Evolutionary conservation across 2,797 vertebrate species (phyloP), one percentile per base, ranked within the genome.

Genomic region (Rhinogobio ventralis): DNA sequence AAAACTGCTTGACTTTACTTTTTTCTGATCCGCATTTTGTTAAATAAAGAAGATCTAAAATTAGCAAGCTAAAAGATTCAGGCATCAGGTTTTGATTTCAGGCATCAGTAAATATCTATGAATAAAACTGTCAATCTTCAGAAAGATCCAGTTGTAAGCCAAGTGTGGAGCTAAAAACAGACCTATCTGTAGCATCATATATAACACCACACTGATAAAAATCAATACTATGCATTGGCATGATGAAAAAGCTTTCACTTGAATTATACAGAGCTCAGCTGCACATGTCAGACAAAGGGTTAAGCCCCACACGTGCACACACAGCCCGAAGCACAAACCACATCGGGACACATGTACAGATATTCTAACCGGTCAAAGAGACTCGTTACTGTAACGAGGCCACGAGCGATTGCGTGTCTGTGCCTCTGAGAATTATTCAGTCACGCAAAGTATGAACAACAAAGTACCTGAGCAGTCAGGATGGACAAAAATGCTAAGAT

Each of bases 161-260:
- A 79, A 71, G 46, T 0, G 19, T 69, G 30, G 42, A 62, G 60
- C 80, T 81, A 85, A 89, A 89, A 89, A 87, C 76, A 93, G 92
- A 86, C 15, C 53, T 6, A n/a, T n/a, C n/a, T n/a, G 51, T 62
- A 64, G 73, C 36, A 51, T 60, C 51, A 85, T 46, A 86, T 73
- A 85, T 79, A 84, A 28, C 60, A 81, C 60, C 25, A 72, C 79
- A 76, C 82, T 9, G 23, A 42, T 49, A 17, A 57, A 42, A 62
- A 84, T 85, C 68, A 73, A 83, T 84, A 82, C 66, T 57, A 81
- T 67, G 57, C 85, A 77, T 42, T 85, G 84, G 53, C 64, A 36
- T 53, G 72, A 88, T 88, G 83, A 83, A 83, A 82, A 76, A 78
- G 71, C 79, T 76, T 83, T 85, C 36, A 5, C 46, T 25, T 45